These are phyloP conservation scores for Agelastica alni DNA, from an alignment of 2,888 invertebrate species.

Conservation along the genomic window DNA sequence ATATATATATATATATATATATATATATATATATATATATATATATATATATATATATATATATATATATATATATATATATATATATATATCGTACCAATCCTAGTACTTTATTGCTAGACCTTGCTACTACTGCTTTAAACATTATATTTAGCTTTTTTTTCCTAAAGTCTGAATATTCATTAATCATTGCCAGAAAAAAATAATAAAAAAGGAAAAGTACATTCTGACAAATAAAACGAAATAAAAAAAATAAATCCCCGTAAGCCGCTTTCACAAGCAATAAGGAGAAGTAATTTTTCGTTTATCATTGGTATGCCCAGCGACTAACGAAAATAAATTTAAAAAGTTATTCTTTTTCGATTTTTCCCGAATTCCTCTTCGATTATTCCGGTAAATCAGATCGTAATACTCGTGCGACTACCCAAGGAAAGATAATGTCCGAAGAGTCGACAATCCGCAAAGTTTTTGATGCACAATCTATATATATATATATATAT, in stretches of 20 bases:
- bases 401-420: constrained; percentile 17
- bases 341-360: constrained; percentile 21
- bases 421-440: constrained; percentile 18
- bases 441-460: constrained; percentile 19
- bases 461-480: constrained; percentile 16
- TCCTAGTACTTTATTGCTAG: too few relatives aligned
- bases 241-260: constrained; percentile 7
- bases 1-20: too few relatives aligned
- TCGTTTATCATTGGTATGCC: constrained; percentile 12
- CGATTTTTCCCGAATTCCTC: constrained; percentile 14
- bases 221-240: too few relatives aligned
- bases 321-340: constrained; percentile 12
- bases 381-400: constrained; percentile 19
- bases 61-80: too few relatives aligned
- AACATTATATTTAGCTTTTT: too few relatives aligned
- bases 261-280: constrained; percentile 5
- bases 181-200: too few relatives aligned
- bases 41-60: too few relatives aligned
- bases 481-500: constrained; percentile 6
- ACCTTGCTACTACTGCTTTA: too few relatives aligned
- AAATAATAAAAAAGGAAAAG: too few relatives aligned
- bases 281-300: constrained; percentile 8
- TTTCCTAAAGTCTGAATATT: too few relatives aligned
- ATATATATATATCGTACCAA: too few relatives aligned
- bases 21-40: too few relatives aligned